A percentile compares a stretch with the other conserved stretches of the same genome.
These are phyloP conservation scores for Sebastes matsubarae DNA, from an alignment of 2,797 vertebrate species.

Conservation along the genomic window DNA sequence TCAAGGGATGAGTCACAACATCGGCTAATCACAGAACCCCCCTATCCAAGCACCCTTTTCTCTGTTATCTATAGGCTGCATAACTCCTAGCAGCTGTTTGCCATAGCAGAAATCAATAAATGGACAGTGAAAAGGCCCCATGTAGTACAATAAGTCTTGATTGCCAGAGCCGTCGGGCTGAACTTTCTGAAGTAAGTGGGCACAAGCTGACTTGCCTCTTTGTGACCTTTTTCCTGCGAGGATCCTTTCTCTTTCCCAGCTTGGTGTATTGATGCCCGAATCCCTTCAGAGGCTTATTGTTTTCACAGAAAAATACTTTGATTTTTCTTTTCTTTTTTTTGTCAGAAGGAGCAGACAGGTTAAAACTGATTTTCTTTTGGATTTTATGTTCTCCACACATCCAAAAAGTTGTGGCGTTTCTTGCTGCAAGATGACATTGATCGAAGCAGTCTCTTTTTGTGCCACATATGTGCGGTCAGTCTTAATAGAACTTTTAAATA, in stretches of 20 bases:
- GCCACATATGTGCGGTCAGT: neutral
- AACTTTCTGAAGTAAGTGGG: conserved; percentile 17
- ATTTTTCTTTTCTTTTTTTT: neutral
- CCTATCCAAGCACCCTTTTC: neutral
- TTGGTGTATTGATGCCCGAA: neutral
- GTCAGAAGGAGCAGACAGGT: neutral
- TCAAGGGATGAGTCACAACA: conserved; percentile 69
- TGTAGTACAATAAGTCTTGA: conserved; percentile 6
- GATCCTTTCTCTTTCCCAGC: neutral
- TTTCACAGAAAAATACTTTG: neutral
- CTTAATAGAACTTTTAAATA: neutral
- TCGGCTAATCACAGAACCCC: conserved; percentile 38
- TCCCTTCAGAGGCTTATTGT: neutral
- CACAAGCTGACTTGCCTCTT: neutral
- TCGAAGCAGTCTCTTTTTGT: neutral
- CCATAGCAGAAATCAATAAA: conserved; percentile 20
- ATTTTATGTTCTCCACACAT: neutral
- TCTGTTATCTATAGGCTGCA: conserved; percentile 28
- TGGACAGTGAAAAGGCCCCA: neutral
- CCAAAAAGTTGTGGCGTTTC: neutral
- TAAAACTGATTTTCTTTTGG: neutral
- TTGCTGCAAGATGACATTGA: neutral
- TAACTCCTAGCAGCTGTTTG: neutral
- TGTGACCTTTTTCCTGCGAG: conserved; percentile 11
- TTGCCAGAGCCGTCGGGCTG: neutral